Base-by-base conservation (phyloP, 2,888 invertebrate species). In the Helobdella robusta region DNA sequence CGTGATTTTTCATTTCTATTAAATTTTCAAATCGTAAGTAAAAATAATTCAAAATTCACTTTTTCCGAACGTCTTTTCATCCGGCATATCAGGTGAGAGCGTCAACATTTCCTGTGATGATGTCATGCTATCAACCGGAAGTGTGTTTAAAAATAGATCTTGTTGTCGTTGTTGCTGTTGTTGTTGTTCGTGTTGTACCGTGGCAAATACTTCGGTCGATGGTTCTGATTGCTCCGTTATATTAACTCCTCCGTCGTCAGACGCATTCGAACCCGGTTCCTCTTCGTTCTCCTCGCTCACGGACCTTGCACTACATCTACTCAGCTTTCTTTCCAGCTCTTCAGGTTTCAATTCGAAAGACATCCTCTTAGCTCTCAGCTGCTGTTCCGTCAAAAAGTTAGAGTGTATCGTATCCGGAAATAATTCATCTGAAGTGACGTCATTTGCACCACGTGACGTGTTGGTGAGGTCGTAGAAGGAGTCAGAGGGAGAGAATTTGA, bases 401-500 rank as follows among this genome's bases (percentile, higher is more conserved):
- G 44, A n/a, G n/a, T 40, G n/a, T 40, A 15, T 11, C n/a, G 44
- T 40, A n/a, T 40, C 11, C 11, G 44, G 44, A 40, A 20, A 40
- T 44, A 25, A 44, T 20, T 23, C 34, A 15, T 28, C 23, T 32
- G 23, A 25, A 44, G 8, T 11, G n/a, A 20, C 32, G 6, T 18
- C 44, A 4, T 56, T 23, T 28, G 30, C 36, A 36, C 28, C 46
- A 28, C 1, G 8, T 32, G 8, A 25, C 58, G 58, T 25, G 34
- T 58, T 65, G 8, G 66, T 66, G 3, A 58, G 65, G 30, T 70
- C 66, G 36, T 63, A 59, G n/a, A 58, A 64, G 20, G 50, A 52
- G 44, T 69, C 68, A 34, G 70, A 67, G 1, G 70, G 70, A 5
- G 68, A 65, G 8, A 58, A 32, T 36, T 60, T 67, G 23, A 59